Evolutionary conservation across 2,113 vertebrate genomes (phyloP), one percentile per base, ranked within the genome.

Genomic region (Fregata magnificens): DNA sequence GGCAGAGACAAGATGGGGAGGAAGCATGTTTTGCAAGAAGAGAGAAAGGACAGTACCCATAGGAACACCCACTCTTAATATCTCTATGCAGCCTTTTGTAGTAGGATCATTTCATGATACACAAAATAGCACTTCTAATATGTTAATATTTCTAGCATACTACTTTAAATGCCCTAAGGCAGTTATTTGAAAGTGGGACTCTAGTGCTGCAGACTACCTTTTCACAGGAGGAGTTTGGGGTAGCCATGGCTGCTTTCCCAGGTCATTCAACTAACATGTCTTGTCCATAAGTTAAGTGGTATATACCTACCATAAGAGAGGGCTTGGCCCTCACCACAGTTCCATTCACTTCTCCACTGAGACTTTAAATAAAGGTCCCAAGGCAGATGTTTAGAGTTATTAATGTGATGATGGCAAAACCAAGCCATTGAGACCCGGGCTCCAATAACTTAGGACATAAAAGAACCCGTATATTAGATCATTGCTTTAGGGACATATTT

Each of bases 401-500:
- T 63, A 77, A 89, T 1, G 16, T 77, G 63, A 82, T 82, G 55
- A 66, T 55, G 79, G 72, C 59, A 88, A 93, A 95, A 92, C 45
- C 55, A 81, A 92, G 86, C 92, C 42, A 86, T 4, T 63, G 55
- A 66, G 67, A 95, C 45, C 21, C 9, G 13, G 70, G 62, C 49
- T 95, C 58, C 66, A 83, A 7, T 55, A 86, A 36, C 52, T 79
- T 31, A 47, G 81, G 67, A 83, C 59, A 66, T 76, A 90, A 94
- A 93, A 95, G 85, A 90, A 90, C 91, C 84, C 90, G 79, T 90
- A 63, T n/a, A 86, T 95, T 80, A 96, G 58, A 82, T 95, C 87
- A 93, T 90, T 95, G 84, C 89, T 97, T 95, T 91, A 79, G 93
- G 95, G 91, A 91, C 86, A 59, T 91, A 86, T 70, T 94, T 95